Base-by-base conservation (phyloP, 2,113 vertebrate species). In the Apteryx mantelli region DNA sequence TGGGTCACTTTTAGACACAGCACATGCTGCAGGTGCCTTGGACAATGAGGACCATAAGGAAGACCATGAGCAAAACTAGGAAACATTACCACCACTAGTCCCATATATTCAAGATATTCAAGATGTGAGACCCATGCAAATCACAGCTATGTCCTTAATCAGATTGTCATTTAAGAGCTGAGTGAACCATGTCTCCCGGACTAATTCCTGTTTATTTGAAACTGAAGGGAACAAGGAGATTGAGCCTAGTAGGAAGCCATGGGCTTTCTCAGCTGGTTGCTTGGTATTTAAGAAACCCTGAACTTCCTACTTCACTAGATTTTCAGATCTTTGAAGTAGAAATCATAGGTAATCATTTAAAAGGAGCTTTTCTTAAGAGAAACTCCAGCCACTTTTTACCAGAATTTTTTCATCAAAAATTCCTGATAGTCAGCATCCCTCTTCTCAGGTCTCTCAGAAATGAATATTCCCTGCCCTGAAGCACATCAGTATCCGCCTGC, bases 271-370 rank as follows among this genome's bases (percentile, higher is more conserved):
- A 86, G 69, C 34, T 71, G 61, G 46, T 74, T 89, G 28, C 40
- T 70, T 42, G 34, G 53, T 74, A 86, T 90, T 90, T 74, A 75
- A 91, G 52, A 30, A 90, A 38, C 12, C 79, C 18, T 36, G 53
- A 83, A 38, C 36, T 50, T 82, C 68, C 81, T 11, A 65, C 4
- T 5, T 16, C 28, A 65, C 55, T 81, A 55, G 42, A 73, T 75
- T 84, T 93, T 95, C 60, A 63, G 77, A 44, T 93, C 58, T 93
- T 77, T 65, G 78, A 93, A 86, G 76, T 21, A 36, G 26, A 79
- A 91, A 42, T 9, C 71, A 5, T 48, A 69, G 16, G 22, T 19
- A 82, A 82, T 44, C 15, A 69, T 38, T 69, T 75, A 48, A 93
- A 88, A 89, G 17, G 6, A 94, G n/a, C 12, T 90, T 93, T 86